A percentile compares a stretch with the other conserved stretches of the same genome.
These are phyloP conservation scores for Boleophthalmus pectinirostris DNA, from an alignment of 2,113 vertebrate species.

Conservation along the genomic window DNA sequence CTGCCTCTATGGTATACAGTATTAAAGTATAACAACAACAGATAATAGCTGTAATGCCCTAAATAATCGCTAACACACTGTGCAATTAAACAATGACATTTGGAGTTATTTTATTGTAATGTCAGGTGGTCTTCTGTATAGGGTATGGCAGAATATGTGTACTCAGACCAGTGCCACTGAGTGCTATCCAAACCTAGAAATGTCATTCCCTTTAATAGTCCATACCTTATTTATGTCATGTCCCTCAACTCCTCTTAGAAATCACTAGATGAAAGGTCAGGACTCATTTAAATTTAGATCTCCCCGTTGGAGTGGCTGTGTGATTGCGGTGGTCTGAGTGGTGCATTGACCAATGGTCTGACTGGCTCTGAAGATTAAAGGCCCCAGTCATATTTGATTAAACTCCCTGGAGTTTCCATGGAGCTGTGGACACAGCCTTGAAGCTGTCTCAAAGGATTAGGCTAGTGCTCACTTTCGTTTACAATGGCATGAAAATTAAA, in stretches of 20 bases:
- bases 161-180: no score
- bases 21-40: background rate
- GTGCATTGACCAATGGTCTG: slow-evolving; percentile 27
- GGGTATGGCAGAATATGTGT: no score
- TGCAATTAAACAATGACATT: no score
- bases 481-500: slow-evolving; percentile 2
- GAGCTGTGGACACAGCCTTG: slow-evolving; percentile 32
- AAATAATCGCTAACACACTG: background rate
- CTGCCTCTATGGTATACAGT: background rate
- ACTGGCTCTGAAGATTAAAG: slow-evolving; percentile 53
- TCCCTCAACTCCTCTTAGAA: slow-evolving; percentile 30
- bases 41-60: background rate
- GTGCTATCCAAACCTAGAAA: slow-evolving; percentile 9
- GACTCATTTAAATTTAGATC: slow-evolving; percentile 53
- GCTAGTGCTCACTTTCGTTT: slow-evolving; percentile 15
- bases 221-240: slow-evolving; percentile 7
- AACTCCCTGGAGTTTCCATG: slow-evolving; percentile 50
- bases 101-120: no score
- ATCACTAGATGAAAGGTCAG: slow-evolving; percentile 50
- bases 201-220: slow-evolving; percentile 3
- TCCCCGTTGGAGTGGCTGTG: slow-evolving; percentile 45
- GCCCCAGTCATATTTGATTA: slow-evolving; percentile 58
- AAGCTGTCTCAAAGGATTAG: slow-evolving; percentile 42
- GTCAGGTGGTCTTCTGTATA: no score
- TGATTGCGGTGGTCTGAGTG: slow-evolving; percentile 48